Base-by-base conservation (phyloP, 2,113 vertebrate genomes). In the Cephalopterus ornatus region DNA sequence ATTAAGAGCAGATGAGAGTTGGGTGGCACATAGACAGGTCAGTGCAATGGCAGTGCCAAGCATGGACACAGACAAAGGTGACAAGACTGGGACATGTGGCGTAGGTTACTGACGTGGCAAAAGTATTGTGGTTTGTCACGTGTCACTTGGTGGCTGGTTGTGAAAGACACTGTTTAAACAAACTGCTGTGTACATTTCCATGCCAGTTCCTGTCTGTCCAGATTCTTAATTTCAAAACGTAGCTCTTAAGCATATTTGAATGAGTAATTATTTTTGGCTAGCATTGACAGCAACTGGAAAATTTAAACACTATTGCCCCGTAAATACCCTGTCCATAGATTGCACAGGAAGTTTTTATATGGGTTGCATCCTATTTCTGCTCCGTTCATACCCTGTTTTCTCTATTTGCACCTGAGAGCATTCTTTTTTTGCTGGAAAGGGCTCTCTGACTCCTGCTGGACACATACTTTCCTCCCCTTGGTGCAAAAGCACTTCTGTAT, bases 91-190 rank as follows among this genome's bases (percentile, higher is more conserved):
- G 42, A 65, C 61, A 37, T 5, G 47, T 27, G 4, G 52, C 2
- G 1, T 5, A 72, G 33, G 77, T 3, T 2, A 75, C 47, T 61
- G 86, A 91, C 5, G 44, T 96, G 96, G 84, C 91, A 72, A 6
- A 81, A 72, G 52, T 21, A 58, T 13, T 81, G 61, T 47, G 55
- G 76, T 58, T 85, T 70, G 79, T 77, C 91, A 95, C 37, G 5
- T 95, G 93, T 37, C 74, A 33, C 46, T 22, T 33, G 74, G 52
- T 22, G 59, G 80, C 66, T 91, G 62, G 56, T 93, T 96, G 84
- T 72, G 94, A 95, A 95, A 95, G 77, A 91, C 81, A 82, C 70
- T 92, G 84, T 95, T 95, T 92, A 91, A 95, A 92, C 74, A 91
- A 92, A 89, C 68, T 95, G 35, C 39, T 93, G 80, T 66, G 77